Base-by-base conservation (phyloP, 2,113 vertebrate species). In the Sprattus sprattus region DNA sequence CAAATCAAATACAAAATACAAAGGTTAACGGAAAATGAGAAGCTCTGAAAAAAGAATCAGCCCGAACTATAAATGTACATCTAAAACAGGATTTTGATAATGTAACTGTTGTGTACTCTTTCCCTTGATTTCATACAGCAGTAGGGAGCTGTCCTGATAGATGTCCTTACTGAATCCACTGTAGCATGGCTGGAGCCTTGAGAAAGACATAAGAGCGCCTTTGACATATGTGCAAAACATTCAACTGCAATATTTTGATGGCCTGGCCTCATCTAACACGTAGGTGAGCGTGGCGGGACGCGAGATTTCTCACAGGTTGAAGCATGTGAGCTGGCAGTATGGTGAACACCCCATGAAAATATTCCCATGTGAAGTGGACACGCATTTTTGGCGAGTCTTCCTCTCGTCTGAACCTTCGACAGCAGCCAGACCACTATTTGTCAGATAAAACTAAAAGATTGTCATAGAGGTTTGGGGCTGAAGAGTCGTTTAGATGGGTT, bases 231-330 rank as follows among this genome's bases (percentile, higher is more conserved):
- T 28, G n/a, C 71, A 78, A 78, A 39, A 78, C 71, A 78, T 32
- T 39, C 71, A 78, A 39, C 71, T 16, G 71, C 28, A 78, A 13
- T 47, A 45, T 75, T 75, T 84, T 32, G 71, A 46, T 71, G 11
- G 11, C n/a, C 71, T 64, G 7, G 49, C 47, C 45, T 71, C 57
- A 45, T 28, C 54, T 25, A 25, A 28, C 64, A 84, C 4, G 20
- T 10, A 71, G 60, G 47, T 52, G 44, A n/a, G 46, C 16, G 9
- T 13, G 32, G 52, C 45, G 10, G 54, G 45, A 45, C 4, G 28
- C 20, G 46, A 60, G 83, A 60, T 49, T 84, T 71, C 60, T 22
- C 44, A 84, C 64, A 46, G 28, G 83, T 84, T 13, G 10, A 15
- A 28, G 25, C 22, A 49, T 84, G 83, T 50, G 18, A 84, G 83